Evolutionary conservation across 1,140 invertebrate species (phyloP).

Genomic region (Drosophila pruinosa): DNA sequence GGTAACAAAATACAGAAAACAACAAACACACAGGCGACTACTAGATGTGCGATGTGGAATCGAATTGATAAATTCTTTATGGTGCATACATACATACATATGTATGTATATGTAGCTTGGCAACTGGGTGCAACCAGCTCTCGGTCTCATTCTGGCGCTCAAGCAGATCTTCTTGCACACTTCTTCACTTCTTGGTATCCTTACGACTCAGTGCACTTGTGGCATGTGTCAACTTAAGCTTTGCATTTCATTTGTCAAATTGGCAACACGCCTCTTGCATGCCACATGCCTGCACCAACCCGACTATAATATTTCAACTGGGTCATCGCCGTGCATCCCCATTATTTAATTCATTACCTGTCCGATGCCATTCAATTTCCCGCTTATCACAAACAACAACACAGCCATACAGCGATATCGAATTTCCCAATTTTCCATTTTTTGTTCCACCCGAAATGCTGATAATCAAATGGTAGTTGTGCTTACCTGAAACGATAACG

Average conservation of each 20-base stretch:
- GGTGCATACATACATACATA: too few species aligned
- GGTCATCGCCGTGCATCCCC: slow-evolving; percentile 3
- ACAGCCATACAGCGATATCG: neutral
- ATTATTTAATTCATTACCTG: neutral
- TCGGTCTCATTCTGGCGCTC: neutral
- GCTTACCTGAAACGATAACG: slow-evolving; percentile 37
- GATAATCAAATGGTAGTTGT: neutral
- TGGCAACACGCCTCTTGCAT: slow-evolving; percentile 9
- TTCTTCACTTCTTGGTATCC: neutral
- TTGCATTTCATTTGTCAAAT: slow-evolving; percentile 62
- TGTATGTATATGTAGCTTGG: neutral
- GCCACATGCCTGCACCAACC: neutral
- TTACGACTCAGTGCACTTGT: slow-evolving; percentile 50
- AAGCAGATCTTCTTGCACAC: neutral
- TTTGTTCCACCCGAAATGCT: neutral
- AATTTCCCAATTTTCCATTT: slow-evolving; percentile 13
- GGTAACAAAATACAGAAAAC: neutral
- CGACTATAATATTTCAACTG: slow-evolving; percentile 1
- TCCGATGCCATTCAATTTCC: neutral
- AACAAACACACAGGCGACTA: too few species aligned
- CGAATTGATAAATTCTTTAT: neutral
- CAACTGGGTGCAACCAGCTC: neutral
- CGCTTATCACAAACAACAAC: neutral
- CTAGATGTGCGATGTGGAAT: neutral
- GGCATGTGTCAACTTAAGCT: slow-evolving; percentile 51